phyloP scores from a whole-genome alignment of 2,888 invertebrate genomes.

The Xiphydria camelus region DNA sequence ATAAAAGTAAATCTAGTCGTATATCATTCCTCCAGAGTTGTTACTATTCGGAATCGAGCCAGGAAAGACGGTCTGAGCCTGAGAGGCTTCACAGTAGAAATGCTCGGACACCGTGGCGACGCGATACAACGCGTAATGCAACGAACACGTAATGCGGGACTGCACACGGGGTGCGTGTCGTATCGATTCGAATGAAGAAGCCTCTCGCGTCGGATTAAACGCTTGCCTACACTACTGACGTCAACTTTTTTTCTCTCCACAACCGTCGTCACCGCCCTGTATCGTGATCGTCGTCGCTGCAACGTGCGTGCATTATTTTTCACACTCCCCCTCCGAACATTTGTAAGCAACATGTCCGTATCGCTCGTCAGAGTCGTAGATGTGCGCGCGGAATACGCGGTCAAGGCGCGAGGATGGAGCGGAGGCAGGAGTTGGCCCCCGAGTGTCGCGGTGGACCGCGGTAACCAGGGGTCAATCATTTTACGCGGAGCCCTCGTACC shows the following conservation, averaged over 20 bases:
- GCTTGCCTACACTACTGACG: constrained; percentile 36
- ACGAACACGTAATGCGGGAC: constrained; percentile 17
- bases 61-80: not conserved
- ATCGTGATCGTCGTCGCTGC: constrained; percentile 4
- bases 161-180: constrained; percentile 39
- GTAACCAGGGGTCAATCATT: too few relatives aligned
- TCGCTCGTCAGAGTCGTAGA: too few relatives aligned
- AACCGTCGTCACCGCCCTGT: not conserved
- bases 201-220: constrained; percentile 49
- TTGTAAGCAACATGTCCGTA: too few relatives aligned
- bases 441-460: too few relatives aligned
- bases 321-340: not conserved
- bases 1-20: too few relatives aligned
- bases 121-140: constrained; percentile 16
- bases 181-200: constrained; percentile 54
- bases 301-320: constrained; percentile 1
- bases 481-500: too few relatives aligned
- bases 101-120: not conserved
- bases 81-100: not conserved
- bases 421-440: too few relatives aligned
- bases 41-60: not conserved
- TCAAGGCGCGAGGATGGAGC: too few relatives aligned
- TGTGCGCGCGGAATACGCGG: too few relatives aligned
- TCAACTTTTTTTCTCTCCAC: constrained; percentile 17
- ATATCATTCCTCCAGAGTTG: too few relatives aligned